phyloP scores from a whole-genome alignment of 2,797 vertebrate species.

The Uromys caudimaculatus region DNA sequence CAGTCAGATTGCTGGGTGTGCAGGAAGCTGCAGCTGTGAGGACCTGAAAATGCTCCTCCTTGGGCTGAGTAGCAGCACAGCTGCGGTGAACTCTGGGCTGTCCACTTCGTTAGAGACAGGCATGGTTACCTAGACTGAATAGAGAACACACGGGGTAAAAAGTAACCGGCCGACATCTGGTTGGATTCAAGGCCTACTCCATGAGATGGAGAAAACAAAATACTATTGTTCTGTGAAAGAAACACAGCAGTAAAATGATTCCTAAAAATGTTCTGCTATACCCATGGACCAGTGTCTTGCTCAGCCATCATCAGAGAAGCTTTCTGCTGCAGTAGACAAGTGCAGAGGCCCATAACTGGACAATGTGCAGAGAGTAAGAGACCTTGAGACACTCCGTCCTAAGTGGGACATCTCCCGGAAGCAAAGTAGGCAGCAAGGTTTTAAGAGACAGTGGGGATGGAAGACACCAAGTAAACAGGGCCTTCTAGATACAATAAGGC shows the following conservation, averaged over 20 bases:
- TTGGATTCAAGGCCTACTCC: background rate
- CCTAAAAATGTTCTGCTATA: too few species aligned
- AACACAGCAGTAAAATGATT: background rate
- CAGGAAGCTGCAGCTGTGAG: background rate
- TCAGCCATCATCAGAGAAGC: background rate
- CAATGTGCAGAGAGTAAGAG: background rate
- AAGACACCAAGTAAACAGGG: background rate
- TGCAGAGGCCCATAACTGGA: too few species aligned
- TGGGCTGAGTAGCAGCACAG: background rate
- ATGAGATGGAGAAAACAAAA: background rate
- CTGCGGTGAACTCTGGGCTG: too few species aligned
- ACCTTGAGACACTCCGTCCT: background rate
- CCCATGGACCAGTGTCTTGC: too few species aligned
- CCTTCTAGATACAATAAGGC: background rate
- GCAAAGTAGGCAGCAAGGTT: background rate
- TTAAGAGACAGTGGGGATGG: background rate
- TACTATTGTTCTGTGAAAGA: background rate
- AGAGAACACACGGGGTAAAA: background rate
- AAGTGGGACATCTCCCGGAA: too few species aligned
- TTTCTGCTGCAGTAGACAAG: background rate
- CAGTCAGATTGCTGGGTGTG: background rate
- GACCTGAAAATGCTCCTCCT: background rate
- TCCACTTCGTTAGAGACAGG: fast-evolving
- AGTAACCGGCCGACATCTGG: background rate
- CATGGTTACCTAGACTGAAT: background rate